Evolutionary conservation across 2,797 vertebrate species (phyloP), one percentile per base, ranked within the genome.

Genomic region (Lophius americanus): DNA sequence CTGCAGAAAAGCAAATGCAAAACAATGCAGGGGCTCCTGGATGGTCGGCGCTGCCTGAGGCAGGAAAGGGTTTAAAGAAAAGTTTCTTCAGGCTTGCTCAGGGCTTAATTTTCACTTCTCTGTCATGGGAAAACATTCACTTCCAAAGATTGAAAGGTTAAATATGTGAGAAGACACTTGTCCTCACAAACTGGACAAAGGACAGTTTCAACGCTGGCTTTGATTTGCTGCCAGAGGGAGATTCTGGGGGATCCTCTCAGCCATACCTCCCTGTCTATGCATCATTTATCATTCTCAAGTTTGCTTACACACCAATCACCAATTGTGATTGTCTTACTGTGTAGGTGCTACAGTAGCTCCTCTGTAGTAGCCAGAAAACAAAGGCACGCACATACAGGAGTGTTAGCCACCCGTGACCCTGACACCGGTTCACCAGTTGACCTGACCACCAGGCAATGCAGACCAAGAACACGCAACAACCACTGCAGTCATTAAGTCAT

Each of bases 81-180:
- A 55, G 37, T 68, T 13, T 41, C 12, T 67, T 49, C 9, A 62
- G 35, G 36, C 14, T 48, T 23, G 33, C 23, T 49, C 2, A 6
- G 44, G 6, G 48, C 69, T 64, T 44, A 43, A 67, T 50, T 64
- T 62, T 53, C 35, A 67, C 41, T 68, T 55, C 47, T 68, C 51
- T 65, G 50, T 46, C n/a, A 56, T 54, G 39, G 33, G 66, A 68
- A 79, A 63, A 32, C 6, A 6, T 12, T 59, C 2, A 23, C 49
- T 13, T 68, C 60, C 5, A 38, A 47, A 53, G 7, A 52, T 12
- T 42, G 32, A 44, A 6, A 42, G 38, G 65, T 58, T 66, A 52
- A 69, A 50, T 48, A 48, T 53, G 23, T 9, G 39, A 37, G 4
- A 14, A 76, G 49, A 69, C 4, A 58, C 10, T 46, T 38, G 13